A percentile compares a stretch with the other conserved stretches of the same genome.
phyloP scores from a whole-genome alignment of 2,113 vertebrate species.

The Saiga tatarica region DNA sequence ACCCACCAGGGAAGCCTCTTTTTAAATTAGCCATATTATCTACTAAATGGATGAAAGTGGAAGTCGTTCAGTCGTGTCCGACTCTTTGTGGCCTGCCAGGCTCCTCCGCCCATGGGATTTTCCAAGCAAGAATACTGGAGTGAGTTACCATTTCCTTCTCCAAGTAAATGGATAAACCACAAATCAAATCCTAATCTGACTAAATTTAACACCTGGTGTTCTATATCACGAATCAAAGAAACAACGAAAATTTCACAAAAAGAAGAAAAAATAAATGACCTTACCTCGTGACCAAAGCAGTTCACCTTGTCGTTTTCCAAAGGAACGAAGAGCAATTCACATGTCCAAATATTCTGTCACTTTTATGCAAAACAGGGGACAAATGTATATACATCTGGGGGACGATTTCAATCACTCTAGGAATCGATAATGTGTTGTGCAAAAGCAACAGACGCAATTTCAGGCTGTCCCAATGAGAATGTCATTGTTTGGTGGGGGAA shows the following conservation, averaged over 20 bases:
- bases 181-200: neutral
- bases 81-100: neutral
- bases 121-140: neutral
- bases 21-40: neutral
- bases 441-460: accelerated
- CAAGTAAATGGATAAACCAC: neutral
- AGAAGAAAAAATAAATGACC: neutral
- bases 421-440: accelerated
- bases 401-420: too few species aligned
- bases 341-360: neutral
- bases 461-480: too few species aligned
- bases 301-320: neutral
- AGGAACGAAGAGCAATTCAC: neutral
- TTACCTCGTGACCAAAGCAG: neutral
- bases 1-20: neutral
- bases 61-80: neutral
- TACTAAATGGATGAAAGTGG: neutral
- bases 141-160: neutral
- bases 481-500: accelerated
- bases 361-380: neutral
- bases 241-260: neutral
- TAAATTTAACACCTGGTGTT: neutral
- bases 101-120: neutral
- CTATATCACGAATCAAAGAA: neutral
- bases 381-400: neutral